A percentile compares a stretch with the other conserved stretches of the same genome.
phyloP scores from a whole-genome alignment of 2,888 invertebrate species.

The Meloe dianella region DNA sequence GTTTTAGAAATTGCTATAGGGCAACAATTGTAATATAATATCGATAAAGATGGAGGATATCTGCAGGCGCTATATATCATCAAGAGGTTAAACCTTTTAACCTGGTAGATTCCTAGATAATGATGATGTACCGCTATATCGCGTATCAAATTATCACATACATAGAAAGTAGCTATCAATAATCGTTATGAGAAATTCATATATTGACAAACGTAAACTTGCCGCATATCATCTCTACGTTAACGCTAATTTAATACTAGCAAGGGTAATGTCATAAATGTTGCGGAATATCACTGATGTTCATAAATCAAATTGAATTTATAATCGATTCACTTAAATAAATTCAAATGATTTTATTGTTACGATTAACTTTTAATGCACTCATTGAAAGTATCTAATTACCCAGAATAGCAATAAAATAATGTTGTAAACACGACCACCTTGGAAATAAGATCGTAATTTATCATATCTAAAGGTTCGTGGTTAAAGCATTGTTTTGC shows the following conservation, averaged over 20 bases:
- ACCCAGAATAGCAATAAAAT: slow-evolving; percentile 13
- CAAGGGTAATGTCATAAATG: too few species aligned
- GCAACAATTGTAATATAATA: slow-evolving; percentile 26
- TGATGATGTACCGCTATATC: slow-evolving; percentile 50
- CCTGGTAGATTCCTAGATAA: slow-evolving; percentile 50
- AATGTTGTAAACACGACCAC: background rate
- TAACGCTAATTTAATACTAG: too few species aligned
- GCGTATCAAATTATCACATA: slow-evolving; percentile 51
- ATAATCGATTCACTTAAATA: background rate
- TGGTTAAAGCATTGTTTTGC: background rate
- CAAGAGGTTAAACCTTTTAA: slow-evolving; percentile 53
- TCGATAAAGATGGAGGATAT: slow-evolving; percentile 20
- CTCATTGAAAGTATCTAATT: slow-evolving; percentile 21
- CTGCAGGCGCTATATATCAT: slow-evolving; percentile 45
- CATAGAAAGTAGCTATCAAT: slow-evolving; percentile 49
- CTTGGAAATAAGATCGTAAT: background rate
- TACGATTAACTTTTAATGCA: slow-evolving; percentile 20
- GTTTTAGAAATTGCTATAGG: slow-evolving; percentile 20
- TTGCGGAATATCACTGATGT: background rate
- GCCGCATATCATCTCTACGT: too few species aligned
- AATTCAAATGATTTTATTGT: slow-evolving; percentile 13
- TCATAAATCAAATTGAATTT: background rate
- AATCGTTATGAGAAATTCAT: slow-evolving; percentile 41
- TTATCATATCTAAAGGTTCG: background rate
- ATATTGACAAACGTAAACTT: too few species aligned